Evolutionary conservation across 1,140 invertebrate species (phyloP).

Genomic region (Cydia amplana): DNA sequence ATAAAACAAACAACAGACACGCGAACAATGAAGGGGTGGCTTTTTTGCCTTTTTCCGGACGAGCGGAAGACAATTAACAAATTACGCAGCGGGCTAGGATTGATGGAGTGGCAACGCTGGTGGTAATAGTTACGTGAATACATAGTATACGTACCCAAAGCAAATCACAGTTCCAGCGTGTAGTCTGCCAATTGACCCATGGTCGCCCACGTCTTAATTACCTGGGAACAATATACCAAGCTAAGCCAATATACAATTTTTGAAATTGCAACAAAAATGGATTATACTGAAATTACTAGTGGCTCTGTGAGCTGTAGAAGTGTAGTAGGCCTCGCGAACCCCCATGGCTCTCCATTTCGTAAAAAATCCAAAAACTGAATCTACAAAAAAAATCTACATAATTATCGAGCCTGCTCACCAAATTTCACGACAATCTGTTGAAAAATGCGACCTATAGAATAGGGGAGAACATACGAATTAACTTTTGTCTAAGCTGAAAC

Average conservation of each 20-base stretch:
- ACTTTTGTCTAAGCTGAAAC: too few species aligned
- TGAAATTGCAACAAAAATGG: neutral
- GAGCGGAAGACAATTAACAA: slow-evolving; percentile 16
- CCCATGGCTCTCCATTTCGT: too few species aligned
- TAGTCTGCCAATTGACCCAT: slow-evolving; percentile 16
- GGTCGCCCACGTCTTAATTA: neutral
- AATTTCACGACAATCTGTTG: too few species aligned
- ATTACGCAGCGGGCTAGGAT: slow-evolving; percentile 4
- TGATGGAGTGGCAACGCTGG: neutral
- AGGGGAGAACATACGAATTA: too few species aligned
- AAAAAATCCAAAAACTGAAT: too few species aligned
- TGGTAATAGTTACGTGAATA: neutral
- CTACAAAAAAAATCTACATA: too few species aligned
- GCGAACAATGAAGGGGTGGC: slow-evolving; percentile 25
- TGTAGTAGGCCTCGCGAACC: too few species aligned
- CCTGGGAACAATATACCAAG: neutral
- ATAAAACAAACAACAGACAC: slow-evolving; percentile 25
- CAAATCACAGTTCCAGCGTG: slow-evolving; percentile 23
- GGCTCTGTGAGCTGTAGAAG: too few species aligned
- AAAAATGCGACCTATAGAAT: too few species aligned
- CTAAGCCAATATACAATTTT: too few species aligned
- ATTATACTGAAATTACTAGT: too few species aligned
- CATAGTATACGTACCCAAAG: slow-evolving; percentile 23
- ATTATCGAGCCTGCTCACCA: too few species aligned
- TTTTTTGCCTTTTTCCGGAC: slow-evolving; percentile 8